Evolutionary conservation across 2,888 invertebrate genomes (phyloP).

Genomic region (Troides helena): DNA sequence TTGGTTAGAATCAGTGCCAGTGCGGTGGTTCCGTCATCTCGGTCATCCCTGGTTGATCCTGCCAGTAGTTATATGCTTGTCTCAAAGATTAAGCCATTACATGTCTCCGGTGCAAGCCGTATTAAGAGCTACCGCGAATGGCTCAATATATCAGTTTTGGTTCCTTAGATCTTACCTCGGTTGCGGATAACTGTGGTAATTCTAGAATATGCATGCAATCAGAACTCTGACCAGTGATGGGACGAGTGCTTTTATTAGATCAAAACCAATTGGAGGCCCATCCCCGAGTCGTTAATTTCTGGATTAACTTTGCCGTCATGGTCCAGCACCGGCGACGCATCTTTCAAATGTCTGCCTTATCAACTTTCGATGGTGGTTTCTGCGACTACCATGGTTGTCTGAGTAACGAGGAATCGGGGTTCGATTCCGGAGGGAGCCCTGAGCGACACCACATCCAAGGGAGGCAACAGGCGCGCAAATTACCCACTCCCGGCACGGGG

Average conservation of each 20-base stretch:
- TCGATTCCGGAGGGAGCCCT: slow-evolving; percentile 84
- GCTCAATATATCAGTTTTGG: too few relatives aligned
- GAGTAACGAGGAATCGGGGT: slow-evolving; percentile 87
- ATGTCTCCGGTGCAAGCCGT: too few relatives aligned
- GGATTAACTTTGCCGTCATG: slow-evolving; percentile 63
- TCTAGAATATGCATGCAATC: slow-evolving; percentile 84
- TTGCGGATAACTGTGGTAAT: slow-evolving; percentile 80
- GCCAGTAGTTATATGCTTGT: too few relatives aligned
- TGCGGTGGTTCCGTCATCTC: too few relatives aligned
- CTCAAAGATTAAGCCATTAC: too few relatives aligned
- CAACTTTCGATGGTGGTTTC: slow-evolving; percentile 82
- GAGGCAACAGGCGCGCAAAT: slow-evolving; percentile 84
- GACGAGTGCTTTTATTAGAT: slow-evolving; percentile 59
- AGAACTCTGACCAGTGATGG: slow-evolving; percentile 63
- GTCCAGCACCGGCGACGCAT: slow-evolving; percentile 76
- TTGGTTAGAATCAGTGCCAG: too few relatives aligned
- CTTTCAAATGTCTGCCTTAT: slow-evolving; percentile 84
- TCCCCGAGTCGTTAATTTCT: slow-evolving; percentile 63
- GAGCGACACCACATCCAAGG: slow-evolving; percentile 81
- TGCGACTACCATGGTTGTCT: slow-evolving; percentile 83
- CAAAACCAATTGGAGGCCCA: neutral
- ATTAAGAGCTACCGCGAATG: too few relatives aligned
- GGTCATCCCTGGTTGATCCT: too few relatives aligned
- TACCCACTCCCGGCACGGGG: slow-evolving; percentile 43
- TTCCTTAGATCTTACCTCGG: too few relatives aligned